Conservation (phyloP, 2,113 vertebrate genomes). For the Oreochromis aureus region DNA sequence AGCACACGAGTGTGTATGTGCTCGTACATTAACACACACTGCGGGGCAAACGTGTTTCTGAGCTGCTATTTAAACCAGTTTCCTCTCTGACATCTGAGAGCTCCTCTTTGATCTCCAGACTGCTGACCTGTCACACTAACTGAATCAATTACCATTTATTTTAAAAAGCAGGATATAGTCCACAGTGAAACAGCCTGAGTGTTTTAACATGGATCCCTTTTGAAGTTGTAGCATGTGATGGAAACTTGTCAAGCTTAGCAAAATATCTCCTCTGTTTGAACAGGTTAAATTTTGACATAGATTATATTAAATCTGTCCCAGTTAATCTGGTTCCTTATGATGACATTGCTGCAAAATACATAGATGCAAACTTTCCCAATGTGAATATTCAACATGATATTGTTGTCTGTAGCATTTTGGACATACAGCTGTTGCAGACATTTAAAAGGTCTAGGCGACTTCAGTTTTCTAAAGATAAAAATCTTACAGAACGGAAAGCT, state of each 20-base stretch:
- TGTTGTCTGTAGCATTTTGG: background rate
- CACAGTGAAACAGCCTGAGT: background rate
- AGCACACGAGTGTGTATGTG: background rate
- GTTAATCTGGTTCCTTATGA: background rate
- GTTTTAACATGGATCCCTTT: background rate
- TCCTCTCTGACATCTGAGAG: conserved; percentile 13
- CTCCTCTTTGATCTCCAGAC: conserved; percentile 34
- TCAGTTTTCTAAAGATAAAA: background rate
- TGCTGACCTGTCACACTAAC: conserved; percentile 36
- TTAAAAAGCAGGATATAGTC: background rate
- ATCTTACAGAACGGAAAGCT: background rate
- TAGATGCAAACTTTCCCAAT: background rate
- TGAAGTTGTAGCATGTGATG: background rate
- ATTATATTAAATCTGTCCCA: background rate
- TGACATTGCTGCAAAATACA: background rate
- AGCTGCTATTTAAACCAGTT: background rate
- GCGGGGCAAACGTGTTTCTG: background rate
- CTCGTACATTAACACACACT: background rate
- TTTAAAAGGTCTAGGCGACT: background rate
- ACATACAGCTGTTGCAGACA: background rate
- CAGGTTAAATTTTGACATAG: background rate
- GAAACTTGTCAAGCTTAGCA: background rate
- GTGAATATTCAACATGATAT: background rate
- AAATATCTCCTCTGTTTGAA: background rate
- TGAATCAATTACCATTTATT: conserved; percentile 18